These are phyloP conservation scores for Drosophila ezoana DNA, from an alignment of 2,888 invertebrate genomes.

Conservation along the genomic window DNA sequence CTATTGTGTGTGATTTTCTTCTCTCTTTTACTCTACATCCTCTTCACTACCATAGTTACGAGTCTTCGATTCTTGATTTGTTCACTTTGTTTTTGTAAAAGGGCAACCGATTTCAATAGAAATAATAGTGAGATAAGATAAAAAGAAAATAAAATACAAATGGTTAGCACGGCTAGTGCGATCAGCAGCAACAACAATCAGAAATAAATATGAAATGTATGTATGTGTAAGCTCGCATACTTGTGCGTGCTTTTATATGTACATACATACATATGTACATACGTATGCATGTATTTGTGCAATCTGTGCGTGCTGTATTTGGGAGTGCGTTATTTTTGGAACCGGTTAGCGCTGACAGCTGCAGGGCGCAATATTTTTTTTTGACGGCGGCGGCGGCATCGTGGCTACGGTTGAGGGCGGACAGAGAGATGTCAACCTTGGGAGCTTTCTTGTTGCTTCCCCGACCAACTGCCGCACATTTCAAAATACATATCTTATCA, in stretches of 20 bases:
- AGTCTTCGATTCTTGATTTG: constrained; percentile 47
- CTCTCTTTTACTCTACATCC: constrained; percentile 15
- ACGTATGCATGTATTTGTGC: constrained; percentile 9
- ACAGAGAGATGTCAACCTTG: constrained; percentile 61
- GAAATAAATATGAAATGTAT: constrained; percentile 32
- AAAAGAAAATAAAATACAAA: constrained; percentile 32
- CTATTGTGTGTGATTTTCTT: constrained; percentile 26
- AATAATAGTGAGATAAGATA: constrained; percentile 55
- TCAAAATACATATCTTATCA: constrained; percentile 59
- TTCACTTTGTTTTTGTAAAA: constrained; percentile 31
- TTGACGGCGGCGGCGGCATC: constrained; percentile 20
- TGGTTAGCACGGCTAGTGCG: constrained; percentile 9
- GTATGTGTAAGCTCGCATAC: constrained; percentile 13
- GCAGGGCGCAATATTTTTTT: constrained; percentile 50
- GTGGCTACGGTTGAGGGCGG: constrained; percentile 40
- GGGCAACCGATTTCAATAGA: constrained; percentile 45
- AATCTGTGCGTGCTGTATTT: constrained; percentile 21
- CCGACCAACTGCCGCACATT: constrained; percentile 16
- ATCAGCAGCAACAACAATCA: constrained; percentile 9
- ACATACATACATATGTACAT: neutral
- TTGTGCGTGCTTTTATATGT: neutral
- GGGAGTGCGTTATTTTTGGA: constrained; percentile 62
- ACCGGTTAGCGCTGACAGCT: constrained; percentile 69
- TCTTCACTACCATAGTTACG: constrained; percentile 6
- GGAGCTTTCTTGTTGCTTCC: constrained; percentile 50